phyloP scores from a whole-genome alignment of 1,140 invertebrate species.

The Zophobas atratus region DNA sequence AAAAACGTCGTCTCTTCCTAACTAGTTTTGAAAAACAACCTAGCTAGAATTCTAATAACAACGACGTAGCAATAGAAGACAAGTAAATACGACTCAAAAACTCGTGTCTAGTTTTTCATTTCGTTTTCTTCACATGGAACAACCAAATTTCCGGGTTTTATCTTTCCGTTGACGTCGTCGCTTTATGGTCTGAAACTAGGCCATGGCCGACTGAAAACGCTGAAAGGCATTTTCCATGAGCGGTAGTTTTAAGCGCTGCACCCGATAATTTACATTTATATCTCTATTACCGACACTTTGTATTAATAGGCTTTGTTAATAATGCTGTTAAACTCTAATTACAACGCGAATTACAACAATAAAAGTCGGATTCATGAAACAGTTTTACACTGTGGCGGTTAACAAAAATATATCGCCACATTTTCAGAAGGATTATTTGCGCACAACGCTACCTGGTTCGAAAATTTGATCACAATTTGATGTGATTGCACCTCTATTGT shows the following conservation, averaged over 20 bases:
- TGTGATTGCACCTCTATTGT: conserved; percentile 27
- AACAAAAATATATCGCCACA: neutral
- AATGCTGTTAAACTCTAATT: conserved; percentile 10
- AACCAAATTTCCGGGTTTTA: conserved; percentile 39
- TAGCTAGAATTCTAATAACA: neutral
- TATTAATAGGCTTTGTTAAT: conserved; percentile 21
- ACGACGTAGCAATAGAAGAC: neutral
- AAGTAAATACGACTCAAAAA: conserved; percentile 18
- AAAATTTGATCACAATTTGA: conserved; percentile 1
- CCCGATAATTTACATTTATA: conserved; percentile 30
- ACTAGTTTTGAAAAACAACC: too few species aligned
- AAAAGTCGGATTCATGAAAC: conserved; percentile 4
- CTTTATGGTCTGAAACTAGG: conserved; percentile 27
- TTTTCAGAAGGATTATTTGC: neutral
- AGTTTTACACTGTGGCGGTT: too few species aligned
- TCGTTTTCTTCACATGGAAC: conserved; percentile 30
- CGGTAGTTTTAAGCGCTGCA: conserved; percentile 6
- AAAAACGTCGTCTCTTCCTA: too few species aligned
- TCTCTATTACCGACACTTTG: conserved; percentile 27
- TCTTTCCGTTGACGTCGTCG: conserved; percentile 28
- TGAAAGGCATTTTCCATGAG: conserved; percentile 25
- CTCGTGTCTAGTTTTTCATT: conserved; percentile 20
- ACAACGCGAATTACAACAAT: neutral
- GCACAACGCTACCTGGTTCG: neutral
- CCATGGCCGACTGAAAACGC: conserved; percentile 19